These are phyloP conservation scores for Xylota segnis DNA, from an alignment of 2,888 invertebrate species.

Conservation along the genomic window DNA sequence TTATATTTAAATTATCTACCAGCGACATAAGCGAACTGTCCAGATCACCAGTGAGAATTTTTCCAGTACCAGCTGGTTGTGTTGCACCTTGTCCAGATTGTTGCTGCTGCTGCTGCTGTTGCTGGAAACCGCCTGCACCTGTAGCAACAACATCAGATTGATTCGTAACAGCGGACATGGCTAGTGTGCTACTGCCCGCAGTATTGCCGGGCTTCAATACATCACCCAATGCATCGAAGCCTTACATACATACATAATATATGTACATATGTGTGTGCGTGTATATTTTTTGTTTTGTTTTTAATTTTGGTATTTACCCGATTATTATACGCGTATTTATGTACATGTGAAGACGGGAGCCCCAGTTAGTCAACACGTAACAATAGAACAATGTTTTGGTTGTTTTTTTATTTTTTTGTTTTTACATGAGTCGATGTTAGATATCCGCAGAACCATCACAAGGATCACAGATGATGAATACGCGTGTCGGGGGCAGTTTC, in stretches of 20 bases:
- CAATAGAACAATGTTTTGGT: slow-evolving; percentile 12
- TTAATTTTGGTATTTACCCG: slow-evolving; percentile 55
- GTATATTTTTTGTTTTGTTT: slow-evolving; percentile 67
- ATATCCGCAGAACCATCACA: slow-evolving; percentile 52
- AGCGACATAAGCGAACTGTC: slow-evolving; percentile 97
- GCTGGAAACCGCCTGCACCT: slow-evolving; percentile 81
- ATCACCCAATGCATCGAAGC: slow-evolving; percentile 91
- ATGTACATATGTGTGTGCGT: slow-evolving; percentile 66
- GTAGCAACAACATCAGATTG: slow-evolving; percentile 83
- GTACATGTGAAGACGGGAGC: slow-evolving; percentile 44
- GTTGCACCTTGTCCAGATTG: slow-evolving; percentile 82
- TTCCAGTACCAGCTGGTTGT: slow-evolving; percentile 86
- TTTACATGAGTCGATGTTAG: slow-evolving; percentile 39
- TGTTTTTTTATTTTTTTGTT: slow-evolving; percentile 6
- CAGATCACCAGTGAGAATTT: slow-evolving; percentile 95
- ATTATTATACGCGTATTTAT: slow-evolving; percentile 61
- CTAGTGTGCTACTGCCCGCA: slow-evolving; percentile 77
- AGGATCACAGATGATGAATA: slow-evolving; percentile 34
- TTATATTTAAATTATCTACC: slow-evolving; percentile 96
- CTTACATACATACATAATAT: slow-evolving; percentile 84
- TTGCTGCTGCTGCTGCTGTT: slow-evolving; percentile 83
- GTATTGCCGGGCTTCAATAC: slow-evolving; percentile 87
- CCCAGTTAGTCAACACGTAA: slow-evolving; percentile 47
- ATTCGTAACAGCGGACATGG: slow-evolving; percentile 79
- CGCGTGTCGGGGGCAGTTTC: slow-evolving; percentile 9